phyloP scores from a whole-genome alignment of 1,140 invertebrate species.

The Trichomalopsis sarcophagae region DNA sequence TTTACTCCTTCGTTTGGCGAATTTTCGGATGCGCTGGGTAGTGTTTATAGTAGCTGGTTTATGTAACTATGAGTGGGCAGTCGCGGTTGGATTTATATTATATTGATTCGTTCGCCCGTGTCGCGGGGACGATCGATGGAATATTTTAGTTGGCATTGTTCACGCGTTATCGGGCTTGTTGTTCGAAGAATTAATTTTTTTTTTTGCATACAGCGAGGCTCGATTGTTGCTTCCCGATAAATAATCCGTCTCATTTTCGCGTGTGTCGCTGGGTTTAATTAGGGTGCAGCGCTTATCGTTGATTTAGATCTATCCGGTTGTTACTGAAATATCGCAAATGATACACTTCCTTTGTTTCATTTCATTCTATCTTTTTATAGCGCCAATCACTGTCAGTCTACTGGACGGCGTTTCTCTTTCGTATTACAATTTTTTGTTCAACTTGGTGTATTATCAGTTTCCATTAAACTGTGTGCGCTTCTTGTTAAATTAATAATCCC shows the following conservation, averaged over 20 bases:
- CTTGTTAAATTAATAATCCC: too few relatives aligned
- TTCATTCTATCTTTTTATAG: not conserved
- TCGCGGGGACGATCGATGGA: not conserved
- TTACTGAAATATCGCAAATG: not conserved
- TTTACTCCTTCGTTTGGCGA: not conserved
- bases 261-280: constrained; percentile 41
- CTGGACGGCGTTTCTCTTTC: not conserved
- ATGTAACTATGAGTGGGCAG: not conserved
- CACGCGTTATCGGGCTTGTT: not conserved
- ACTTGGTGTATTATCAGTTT: too few relatives aligned
- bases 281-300: not conserved
- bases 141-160: not conserved
- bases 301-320: constrained; percentile 12
- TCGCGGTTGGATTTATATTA: not conserved
- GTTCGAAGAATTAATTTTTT: not conserved
- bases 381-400: not conserved
- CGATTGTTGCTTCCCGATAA: not conserved
- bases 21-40: not conserved
- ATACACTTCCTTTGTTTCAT: not conserved
- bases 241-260: not conserved
- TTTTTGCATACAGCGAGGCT: not conserved
- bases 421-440: not conserved
- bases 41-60: not conserved
- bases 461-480: too few relatives aligned
- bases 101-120: not conserved